These are phyloP conservation scores for Eleutherodactylus coqui DNA, from an alignment of 2,797 vertebrate species.

Conservation along the genomic window DNA sequence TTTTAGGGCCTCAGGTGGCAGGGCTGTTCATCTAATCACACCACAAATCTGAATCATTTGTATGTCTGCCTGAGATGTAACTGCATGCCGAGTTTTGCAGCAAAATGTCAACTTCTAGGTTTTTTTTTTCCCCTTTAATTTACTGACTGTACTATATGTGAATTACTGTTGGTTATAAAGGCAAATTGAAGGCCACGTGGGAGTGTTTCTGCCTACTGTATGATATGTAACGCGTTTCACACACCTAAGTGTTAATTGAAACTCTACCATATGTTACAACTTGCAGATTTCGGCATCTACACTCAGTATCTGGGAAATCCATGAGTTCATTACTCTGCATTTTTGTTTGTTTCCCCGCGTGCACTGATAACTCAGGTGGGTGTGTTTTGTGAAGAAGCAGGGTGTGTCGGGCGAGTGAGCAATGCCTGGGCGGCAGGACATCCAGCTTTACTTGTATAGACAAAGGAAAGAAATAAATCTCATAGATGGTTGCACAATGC, in stretches of 20 bases:
- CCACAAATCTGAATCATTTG: too few relatives aligned
- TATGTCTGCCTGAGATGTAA: too few relatives aligned
- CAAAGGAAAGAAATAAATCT: constrained; percentile 26
- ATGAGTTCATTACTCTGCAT: constrained; percentile 30
- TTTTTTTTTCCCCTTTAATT: too few relatives aligned
- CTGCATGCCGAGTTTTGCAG: too few relatives aligned
- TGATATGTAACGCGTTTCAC: neutral
- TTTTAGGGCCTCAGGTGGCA: too few relatives aligned
- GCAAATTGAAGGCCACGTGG: neutral
- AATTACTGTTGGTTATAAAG: neutral
- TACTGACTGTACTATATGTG: neutral
- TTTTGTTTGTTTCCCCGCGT: constrained; percentile 43
- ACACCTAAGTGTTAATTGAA: constrained; percentile 26
- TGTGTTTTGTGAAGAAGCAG: constrained; percentile 30
- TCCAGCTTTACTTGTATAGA: constrained; percentile 39
- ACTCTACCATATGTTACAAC: constrained; percentile 28
- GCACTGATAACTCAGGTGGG: constrained; percentile 47
- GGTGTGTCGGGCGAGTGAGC: constrained; percentile 46
- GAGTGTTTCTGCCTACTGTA: constrained; percentile 20
- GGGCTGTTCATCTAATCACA: too few relatives aligned
- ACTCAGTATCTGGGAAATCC: neutral
- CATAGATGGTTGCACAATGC: constrained; percentile 38
- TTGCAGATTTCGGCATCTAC: constrained; percentile 14
- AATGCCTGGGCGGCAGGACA: constrained; percentile 6
- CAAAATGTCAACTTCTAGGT: too few relatives aligned